Conservation (phyloP, 2,113 vertebrate species). For the Carassius auratus region DNA sequence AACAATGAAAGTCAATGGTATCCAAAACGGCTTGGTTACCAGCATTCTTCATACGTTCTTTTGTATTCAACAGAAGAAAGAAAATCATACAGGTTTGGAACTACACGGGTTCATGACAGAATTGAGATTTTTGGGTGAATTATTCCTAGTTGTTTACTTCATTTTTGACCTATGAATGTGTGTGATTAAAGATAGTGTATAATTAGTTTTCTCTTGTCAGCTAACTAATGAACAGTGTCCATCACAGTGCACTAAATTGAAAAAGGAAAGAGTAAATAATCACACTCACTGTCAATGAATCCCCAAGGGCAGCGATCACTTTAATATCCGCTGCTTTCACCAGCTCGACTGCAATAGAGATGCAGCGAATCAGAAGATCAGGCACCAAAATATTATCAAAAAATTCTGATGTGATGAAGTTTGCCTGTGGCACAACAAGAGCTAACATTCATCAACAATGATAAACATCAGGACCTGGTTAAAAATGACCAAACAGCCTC, state of each 20-base stretch:
- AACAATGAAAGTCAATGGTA: background rate
- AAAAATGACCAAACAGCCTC: background rate
- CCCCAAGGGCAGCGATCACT: conserved; percentile 88
- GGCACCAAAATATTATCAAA: background rate
- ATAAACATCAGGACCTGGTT: background rate
- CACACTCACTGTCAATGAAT: conserved; percentile 89
- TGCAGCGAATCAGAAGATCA: conserved; percentile 12
- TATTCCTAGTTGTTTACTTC: background rate
- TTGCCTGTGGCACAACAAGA: background rate
- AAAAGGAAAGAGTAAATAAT: background rate
- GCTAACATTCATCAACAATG: background rate
- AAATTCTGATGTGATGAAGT: background rate
- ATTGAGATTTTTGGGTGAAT: background rate
- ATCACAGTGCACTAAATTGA: background rate
- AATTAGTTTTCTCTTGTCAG: background rate
- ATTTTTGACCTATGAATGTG: background rate
- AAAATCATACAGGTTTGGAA: background rate
- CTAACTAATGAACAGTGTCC: background rate
- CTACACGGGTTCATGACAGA: background rate
- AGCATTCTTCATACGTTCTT: background rate
- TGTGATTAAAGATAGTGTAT: background rate
- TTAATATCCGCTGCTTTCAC: conserved; percentile 88
- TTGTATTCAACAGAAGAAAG: background rate
- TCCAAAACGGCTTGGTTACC: too few species aligned
- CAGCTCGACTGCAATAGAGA: conserved; percentile 80